Conservation (phyloP, 2,113 vertebrate genomes). For the Prinia subflava region DNA sequence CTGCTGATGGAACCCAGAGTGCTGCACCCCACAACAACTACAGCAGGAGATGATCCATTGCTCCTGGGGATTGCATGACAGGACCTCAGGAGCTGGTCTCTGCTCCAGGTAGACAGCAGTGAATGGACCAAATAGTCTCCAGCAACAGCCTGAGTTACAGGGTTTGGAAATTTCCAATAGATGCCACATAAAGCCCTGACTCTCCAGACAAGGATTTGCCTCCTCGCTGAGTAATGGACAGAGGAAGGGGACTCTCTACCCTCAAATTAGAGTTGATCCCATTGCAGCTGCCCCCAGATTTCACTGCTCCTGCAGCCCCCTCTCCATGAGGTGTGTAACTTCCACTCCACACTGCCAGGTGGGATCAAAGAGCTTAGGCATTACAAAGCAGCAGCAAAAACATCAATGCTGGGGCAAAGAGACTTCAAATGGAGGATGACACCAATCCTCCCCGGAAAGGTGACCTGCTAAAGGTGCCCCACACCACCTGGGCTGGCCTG, state of each 20-base stretch:
- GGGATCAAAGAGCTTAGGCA: no score
- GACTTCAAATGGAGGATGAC: no score
- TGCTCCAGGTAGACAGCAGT: not conserved
- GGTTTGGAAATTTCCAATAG: fast-evolving
- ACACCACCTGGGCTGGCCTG: no score
- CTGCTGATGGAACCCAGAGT: not conserved
- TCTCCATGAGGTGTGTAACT: not conserved
- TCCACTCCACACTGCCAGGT: no score
- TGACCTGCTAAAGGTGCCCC: no score
- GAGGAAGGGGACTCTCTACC: not conserved
- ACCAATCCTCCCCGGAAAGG: no score
- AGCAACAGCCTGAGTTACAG: not conserved
- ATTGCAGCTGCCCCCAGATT: fast-evolving
- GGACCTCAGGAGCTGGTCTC: not conserved
- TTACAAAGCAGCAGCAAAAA: no score
- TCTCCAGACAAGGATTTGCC: not conserved
- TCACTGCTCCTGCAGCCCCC: not conserved
- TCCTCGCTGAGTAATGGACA: fast-evolving
- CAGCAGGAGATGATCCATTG: not conserved
- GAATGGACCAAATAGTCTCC: fast-evolving
- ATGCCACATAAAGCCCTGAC: not conserved
- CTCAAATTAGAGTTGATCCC: not conserved
- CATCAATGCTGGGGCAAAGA: no score
- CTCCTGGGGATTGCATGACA: not conserved
- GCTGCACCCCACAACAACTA: not conserved